A percentile compares a stretch with the other conserved stretches of the same genome.
These are phyloP conservation scores for Paramuricea clavata DNA, from an alignment of 92 coral and sea anemone genomes.

Conservation along the genomic window DNA sequence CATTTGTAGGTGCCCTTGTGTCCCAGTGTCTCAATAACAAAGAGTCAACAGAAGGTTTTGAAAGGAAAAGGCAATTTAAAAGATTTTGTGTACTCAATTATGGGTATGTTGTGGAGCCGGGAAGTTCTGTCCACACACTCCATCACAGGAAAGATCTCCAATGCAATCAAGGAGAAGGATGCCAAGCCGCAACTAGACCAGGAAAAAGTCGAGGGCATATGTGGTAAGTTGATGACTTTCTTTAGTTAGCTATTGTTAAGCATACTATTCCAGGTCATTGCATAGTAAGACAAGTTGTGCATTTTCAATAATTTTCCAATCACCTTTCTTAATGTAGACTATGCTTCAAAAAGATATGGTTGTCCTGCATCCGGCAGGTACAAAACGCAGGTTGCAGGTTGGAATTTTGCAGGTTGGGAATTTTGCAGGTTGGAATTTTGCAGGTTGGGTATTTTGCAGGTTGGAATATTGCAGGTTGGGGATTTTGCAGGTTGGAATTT, in stretches of 20 bases:
- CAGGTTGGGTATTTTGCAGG: too few relatives aligned
- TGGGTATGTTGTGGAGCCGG: conserved; percentile 5
- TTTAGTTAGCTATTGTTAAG: neutral
- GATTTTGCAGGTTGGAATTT: too few relatives aligned
- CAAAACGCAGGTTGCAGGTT: too few relatives aligned
- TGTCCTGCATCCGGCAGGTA: too few relatives aligned
- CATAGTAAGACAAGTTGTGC: neutral
- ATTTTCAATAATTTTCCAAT: neutral
- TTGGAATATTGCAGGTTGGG: too few relatives aligned
- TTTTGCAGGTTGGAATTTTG: too few relatives aligned
- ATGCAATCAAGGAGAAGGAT: conserved; percentile 5
- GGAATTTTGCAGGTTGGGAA: too few relatives aligned
- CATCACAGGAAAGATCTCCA: neutral
- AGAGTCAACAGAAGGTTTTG: conserved; percentile 8
- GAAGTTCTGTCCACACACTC: conserved; percentile 1
- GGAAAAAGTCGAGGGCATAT: conserved; percentile 4
- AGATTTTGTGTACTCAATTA: neutral
- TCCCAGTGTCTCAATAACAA: neutral
- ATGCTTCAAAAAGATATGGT: neutral
- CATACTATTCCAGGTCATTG: neutral
- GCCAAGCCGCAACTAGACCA: conserved; percentile 12
- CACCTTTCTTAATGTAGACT: neutral
- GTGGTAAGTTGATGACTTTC: conserved; percentile 2
- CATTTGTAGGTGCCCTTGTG: neutral
- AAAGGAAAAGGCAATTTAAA: neutral